Percentiles rank a stretch among this genome's conserved stretches.
Conservation (phyloP, 2,797 vertebrate genomes). For the Chromis chromis region DNA sequence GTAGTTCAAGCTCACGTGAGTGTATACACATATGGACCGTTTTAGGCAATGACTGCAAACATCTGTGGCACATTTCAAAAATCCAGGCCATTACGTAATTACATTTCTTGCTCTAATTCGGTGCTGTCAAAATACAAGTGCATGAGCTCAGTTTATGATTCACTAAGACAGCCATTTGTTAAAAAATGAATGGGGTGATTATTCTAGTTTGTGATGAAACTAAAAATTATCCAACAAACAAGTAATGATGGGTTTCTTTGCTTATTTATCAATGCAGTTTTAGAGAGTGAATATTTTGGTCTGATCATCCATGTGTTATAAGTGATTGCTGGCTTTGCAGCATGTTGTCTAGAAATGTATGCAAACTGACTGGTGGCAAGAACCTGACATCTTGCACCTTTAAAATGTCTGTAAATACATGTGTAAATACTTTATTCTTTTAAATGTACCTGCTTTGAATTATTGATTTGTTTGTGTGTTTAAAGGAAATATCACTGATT, state of each 20-base stretch:
- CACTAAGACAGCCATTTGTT: neutral
- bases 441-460: neutral
- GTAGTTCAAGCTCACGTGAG: neutral
- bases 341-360: no score
- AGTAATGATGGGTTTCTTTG: no score
- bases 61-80: slow-evolving; percentile 58
- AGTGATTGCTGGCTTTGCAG: no score
- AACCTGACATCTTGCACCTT: neutral
- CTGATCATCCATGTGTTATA: no score
- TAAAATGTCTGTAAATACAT: neutral
- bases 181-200: no score
- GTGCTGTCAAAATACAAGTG: slow-evolving; percentile 22
- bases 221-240: no score
- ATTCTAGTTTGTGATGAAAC: no score
- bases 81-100: slow-evolving; percentile 59
- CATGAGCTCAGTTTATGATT: slow-evolving; percentile 5
- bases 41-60: slow-evolving; percentile 53
- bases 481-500: no score
- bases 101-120: slow-evolving; percentile 36
- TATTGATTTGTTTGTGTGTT: no score
- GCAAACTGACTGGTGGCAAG: no score
- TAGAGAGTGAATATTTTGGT: no score
- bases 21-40: slow-evolving; percentile 45
- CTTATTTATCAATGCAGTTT: no score
- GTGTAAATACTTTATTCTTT: neutral